These are phyloP conservation scores for Erannis defoliaria DNA, from an alignment of 2,888 invertebrate genomes.

Conservation along the genomic window DNA sequence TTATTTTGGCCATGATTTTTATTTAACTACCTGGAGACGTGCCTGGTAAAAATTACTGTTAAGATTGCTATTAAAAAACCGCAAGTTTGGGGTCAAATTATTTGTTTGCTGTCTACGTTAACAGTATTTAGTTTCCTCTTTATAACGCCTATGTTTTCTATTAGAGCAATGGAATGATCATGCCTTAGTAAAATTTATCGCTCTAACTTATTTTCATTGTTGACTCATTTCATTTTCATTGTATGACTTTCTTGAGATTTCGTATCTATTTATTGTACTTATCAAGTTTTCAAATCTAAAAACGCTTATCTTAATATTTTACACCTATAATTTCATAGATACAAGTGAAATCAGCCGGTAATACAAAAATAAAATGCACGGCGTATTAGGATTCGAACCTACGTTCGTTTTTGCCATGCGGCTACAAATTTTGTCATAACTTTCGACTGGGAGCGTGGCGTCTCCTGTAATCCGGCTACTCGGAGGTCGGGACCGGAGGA, in stretches of 20 bases:
- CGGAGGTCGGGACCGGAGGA: slow-evolving; percentile 96
- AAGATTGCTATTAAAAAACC: no score
- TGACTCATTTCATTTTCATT: no score
- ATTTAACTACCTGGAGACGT: no score
- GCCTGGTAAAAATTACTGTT: no score
- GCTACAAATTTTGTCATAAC: slow-evolving; percentile 46
- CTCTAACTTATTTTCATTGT: no score
- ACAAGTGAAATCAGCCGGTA: neutral
- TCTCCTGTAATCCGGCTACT: slow-evolving; percentile 99
- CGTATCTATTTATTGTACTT: no score
- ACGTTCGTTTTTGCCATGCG: slow-evolving; percentile 20
- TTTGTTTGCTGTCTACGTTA: no score
- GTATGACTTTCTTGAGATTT: no score
- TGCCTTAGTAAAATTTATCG: neutral
- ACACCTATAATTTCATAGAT: neutral
- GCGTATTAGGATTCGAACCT: slow-evolving; percentile 54
- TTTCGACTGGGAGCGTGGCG: slow-evolving; percentile 96
- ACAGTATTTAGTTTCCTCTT: neutral
- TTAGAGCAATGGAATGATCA: neutral
- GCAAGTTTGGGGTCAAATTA: no score
- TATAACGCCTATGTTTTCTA: neutral
- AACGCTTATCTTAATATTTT: neutral
- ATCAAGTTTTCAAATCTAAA: no score
- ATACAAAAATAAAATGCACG: slow-evolving; percentile 28
- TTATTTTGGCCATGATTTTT: no score